Percentiles rank a stretch among this genome's conserved stretches.
These are phyloP conservation scores for Thalassarche chlororhynchos DNA, from an alignment of 2,113 vertebrate genomes.

Conservation along the genomic window DNA sequence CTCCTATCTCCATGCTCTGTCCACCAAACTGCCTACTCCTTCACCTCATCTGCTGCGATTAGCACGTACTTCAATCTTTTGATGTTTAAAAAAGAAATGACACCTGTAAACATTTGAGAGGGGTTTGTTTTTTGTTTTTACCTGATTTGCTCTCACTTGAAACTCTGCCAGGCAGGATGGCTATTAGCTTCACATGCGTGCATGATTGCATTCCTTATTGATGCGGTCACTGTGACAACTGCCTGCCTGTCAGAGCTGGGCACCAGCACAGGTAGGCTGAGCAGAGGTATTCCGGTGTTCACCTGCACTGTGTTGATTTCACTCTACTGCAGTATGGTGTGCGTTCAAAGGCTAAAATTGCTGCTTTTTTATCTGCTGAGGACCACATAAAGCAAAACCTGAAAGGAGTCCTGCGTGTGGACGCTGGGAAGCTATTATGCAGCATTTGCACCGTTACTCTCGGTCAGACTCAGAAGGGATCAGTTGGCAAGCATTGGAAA, in stretches of 20 bases:
- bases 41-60: neutral
- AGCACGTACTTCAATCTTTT: neutral
- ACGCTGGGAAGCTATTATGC: neutral
- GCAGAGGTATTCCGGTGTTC: neutral
- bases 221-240: neutral
- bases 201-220: neutral
- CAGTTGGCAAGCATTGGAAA: neutral
- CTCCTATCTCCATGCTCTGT: rapidly evolving
- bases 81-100: neutral
- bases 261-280: neutral
- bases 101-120: neutral
- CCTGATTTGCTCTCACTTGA: neutral
- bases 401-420: neutral
- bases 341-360: neutral
- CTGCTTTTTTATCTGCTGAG: slow-evolving; percentile 25
- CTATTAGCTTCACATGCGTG: neutral
- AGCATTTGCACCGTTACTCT: neutral
- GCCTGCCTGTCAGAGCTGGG: neutral
- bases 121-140: neutral
- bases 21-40: neutral
- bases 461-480: neutral
- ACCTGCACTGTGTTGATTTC: neutral
- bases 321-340: neutral
- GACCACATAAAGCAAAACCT: neutral
- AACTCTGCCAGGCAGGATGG: neutral